Evolutionary conservation across 2,888 invertebrate genomes (phyloP), one percentile per base, ranked within the genome.

Genomic region (Hydriomena furcata): DNA sequence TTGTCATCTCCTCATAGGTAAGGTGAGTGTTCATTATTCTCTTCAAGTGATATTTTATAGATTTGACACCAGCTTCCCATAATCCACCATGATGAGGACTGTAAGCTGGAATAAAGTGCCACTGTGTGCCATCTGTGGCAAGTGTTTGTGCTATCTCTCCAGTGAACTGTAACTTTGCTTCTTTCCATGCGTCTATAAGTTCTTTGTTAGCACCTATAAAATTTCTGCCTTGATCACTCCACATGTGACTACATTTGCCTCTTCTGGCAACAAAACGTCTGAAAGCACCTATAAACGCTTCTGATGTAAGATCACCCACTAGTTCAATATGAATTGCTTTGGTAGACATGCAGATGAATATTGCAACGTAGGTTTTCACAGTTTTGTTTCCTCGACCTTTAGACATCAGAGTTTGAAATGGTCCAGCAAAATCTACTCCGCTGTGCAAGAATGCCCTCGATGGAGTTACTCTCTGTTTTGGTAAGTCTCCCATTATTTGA

Each of bases 321-420:
- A 65, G 30, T 32, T 76, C 76, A 0, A 76, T 36, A 43, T 74
- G 71, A 2, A 68, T 48, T 0, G 66, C 66, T n/a, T 63, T 64
- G 0, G 63, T 60, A 0, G 59, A 44, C 55, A 70, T 56, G 35
- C 60, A 60, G 0, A 63, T 11, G 27, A 73, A 72, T 4, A 70
- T 50, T 1, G 57, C 46, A 7, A 68, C 61, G 17, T 69, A 69
- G 3, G 53, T 55, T 30, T 68, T 66, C 0, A 7, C 10, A 0
- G 61, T 41, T 46, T 59, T 65, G 0, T 36, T 21, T 12, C 67
- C 66, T 52, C 67, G 51, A 4, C 60, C 58, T 13, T 51, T 68
- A 0, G 49, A 60, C 28, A 55, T 57, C 5, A 61, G 35, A 7
- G 64, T 59, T 21, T 30, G 30, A 8, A 45, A 40, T 1, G 65